These are phyloP conservation scores for Simalia tracyae DNA, from an alignment of 2,797 vertebrate species.

Conservation along the genomic window DNA sequence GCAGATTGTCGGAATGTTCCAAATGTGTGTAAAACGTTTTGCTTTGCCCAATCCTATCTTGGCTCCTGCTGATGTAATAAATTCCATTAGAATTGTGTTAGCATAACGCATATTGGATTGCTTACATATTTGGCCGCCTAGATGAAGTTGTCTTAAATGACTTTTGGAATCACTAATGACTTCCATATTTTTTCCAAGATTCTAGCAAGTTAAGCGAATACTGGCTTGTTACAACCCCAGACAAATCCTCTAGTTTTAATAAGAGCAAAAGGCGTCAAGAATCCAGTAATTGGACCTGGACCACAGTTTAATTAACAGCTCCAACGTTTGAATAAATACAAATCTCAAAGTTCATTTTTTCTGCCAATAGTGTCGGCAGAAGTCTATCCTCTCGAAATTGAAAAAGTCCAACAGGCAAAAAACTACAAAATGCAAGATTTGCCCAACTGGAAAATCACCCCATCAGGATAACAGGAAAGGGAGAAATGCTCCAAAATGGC, in stretches of 20 bases:
- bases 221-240: constrained; percentile 49
- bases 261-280: constrained; percentile 42
- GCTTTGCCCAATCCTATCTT: not conserved
- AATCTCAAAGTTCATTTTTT: not conserved
- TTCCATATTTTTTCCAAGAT: constrained; percentile 45
- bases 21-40: not conserved
- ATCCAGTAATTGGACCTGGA: constrained; percentile 34
- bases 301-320: not conserved
- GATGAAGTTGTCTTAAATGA: constrained; percentile 33
- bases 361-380: constrained; percentile 40
- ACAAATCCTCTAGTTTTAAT: constrained; percentile 35
- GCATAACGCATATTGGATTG: constrained; percentile 16
- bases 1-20: not conserved
- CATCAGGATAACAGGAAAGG: not conserved
- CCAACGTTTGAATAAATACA: constrained; percentile 35
- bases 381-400: accelerated
- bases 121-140: not conserved
- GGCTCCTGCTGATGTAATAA: not conserved
- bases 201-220: constrained; percentile 23
- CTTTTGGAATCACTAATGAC: constrained; percentile 45
- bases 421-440: not conserved
- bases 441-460: constrained; percentile 2
- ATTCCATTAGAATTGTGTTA: constrained; percentile 14
- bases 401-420: not conserved
- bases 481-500: not conserved